A percentile compares a stretch with the other conserved stretches of the same genome.
Evolutionary conservation across 2,888 invertebrate species (phyloP).

Genomic region (Acronicta alni): DNA sequence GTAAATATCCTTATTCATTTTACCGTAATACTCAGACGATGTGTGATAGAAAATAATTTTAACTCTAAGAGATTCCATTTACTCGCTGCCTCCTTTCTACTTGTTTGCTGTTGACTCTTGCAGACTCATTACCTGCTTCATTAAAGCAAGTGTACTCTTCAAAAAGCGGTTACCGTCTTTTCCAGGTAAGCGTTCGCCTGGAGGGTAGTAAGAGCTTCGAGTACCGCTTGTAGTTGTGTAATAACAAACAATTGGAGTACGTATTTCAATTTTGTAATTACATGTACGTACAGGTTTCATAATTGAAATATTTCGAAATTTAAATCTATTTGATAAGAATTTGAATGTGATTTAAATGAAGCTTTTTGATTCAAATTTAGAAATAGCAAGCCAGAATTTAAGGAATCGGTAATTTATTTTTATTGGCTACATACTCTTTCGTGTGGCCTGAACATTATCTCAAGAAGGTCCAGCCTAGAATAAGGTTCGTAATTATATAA

Average conservation of each 20-base stretch:
- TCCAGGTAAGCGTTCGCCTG: constrained; percentile 36
- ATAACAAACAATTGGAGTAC: constrained; percentile 38
- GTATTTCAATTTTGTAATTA: constrained; percentile 31
- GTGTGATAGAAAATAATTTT: constrained; percentile 42
- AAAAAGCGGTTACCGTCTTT: constrained; percentile 66
- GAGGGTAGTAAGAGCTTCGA: constrained; percentile 33
- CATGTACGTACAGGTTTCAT: constrained; percentile 10
- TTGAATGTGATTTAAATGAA: too few relatives aligned
- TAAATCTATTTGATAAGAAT: background rate
- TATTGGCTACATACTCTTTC: too few relatives aligned
- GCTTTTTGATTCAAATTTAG: too few relatives aligned
- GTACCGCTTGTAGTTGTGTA: constrained; percentile 32
- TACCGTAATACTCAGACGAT: constrained; percentile 25
- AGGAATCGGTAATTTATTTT: too few relatives aligned
- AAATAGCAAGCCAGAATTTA: too few relatives aligned
- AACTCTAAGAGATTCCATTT: constrained; percentile 54
- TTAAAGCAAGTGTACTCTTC: constrained; percentile 78
- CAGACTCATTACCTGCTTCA: constrained; percentile 83
- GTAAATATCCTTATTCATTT: constrained; percentile 25
- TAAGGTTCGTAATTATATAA: too few relatives aligned
- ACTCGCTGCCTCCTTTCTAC: constrained; percentile 54
- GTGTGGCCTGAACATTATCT: too few relatives aligned
- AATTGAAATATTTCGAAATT: constrained; percentile 18
- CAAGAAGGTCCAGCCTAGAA: too few relatives aligned
- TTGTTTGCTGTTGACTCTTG: constrained; percentile 76